phyloP scores from a whole-genome alignment of 1,140 invertebrate species.

The Luehdorfia chinensis region DNA sequence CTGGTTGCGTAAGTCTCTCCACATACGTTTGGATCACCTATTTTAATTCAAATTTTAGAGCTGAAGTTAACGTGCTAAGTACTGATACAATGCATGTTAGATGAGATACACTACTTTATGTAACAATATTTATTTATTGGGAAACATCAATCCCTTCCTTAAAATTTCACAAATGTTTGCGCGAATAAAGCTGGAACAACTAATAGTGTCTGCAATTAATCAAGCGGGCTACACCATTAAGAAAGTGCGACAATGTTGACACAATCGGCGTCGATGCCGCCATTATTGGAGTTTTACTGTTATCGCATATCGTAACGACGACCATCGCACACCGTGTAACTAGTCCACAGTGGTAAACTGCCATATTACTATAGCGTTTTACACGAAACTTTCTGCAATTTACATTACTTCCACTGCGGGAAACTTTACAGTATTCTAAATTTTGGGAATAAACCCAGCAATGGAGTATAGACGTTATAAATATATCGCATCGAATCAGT shows the following conservation, averaged over 20 bases:
- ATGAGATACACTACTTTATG: too few relatives aligned
- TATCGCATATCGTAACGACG: conserved; percentile 65
- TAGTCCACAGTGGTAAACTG: conserved; percentile 51
- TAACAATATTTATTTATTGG: too few relatives aligned
- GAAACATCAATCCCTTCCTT: too few relatives aligned
- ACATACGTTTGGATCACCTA: too few relatives aligned
- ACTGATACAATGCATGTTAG: too few relatives aligned
- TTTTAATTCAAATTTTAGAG: too few relatives aligned
- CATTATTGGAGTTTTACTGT: conserved; percentile 68
- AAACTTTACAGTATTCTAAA: neutral
- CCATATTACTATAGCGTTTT: conserved; percentile 33
- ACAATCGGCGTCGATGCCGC: conserved; percentile 43
- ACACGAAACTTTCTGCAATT: neutral
- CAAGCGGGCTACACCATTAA: conserved; percentile 37
- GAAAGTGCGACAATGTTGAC: conserved; percentile 53
- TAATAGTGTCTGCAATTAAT: conserved; percentile 12
- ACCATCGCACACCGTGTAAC: conserved; percentile 52
- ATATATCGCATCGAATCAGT: neutral
- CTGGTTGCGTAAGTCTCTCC: too few relatives aligned
- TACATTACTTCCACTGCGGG: conserved; percentile 9
- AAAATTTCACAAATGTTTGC: conserved; percentile 1
- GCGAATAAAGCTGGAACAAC: conserved; percentile 6
- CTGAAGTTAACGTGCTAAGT: too few relatives aligned
- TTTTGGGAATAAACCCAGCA: conserved; percentile 18
- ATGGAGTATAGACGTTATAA: conserved; percentile 20